Percentiles rank a stretch among this genome's conserved stretches.
phyloP scores from a whole-genome alignment of 2,797 vertebrate genomes.

The Nasua narica region DNA sequence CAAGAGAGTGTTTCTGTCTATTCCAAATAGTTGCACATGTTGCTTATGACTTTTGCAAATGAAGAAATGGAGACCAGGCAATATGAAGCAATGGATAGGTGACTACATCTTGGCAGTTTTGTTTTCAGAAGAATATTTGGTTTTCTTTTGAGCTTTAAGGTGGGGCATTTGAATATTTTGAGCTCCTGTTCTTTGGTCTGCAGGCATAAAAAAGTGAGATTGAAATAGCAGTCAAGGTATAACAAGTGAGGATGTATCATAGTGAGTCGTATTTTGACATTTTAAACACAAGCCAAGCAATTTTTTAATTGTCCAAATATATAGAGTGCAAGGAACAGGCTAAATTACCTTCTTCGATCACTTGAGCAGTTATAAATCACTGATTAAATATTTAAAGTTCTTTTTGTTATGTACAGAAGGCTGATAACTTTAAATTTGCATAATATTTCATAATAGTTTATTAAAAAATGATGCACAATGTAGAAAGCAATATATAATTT shows the following conservation, averaged over 20 bases:
- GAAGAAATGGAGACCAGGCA: neutral
- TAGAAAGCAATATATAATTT: conserved; percentile 52
- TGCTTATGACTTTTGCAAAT: neutral
- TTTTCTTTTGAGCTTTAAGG: neutral
- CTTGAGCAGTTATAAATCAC: conserved; percentile 57
- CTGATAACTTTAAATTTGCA: conserved; percentile 53
- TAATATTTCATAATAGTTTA: conserved; percentile 45
- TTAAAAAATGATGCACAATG: conserved; percentile 39
- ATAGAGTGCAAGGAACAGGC: neutral
- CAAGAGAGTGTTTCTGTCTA: neutral
- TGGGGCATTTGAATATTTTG: neutral
- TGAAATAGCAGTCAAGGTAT: neutral
- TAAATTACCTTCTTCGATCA: conserved; percentile 54
- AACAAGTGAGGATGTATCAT: neutral
- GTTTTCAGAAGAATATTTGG: conserved; percentile 13
- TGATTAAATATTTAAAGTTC: conserved; percentile 25
- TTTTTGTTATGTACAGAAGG: conserved; percentile 58
- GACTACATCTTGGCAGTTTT: neutral
- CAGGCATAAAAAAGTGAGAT: neutral
- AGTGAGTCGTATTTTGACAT: neutral
- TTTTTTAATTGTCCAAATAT: conserved; percentile 50
- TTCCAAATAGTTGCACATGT: neutral
- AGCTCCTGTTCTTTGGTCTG: neutral
- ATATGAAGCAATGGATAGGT: neutral
- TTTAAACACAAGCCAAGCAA: conserved; percentile 27